A percentile compares a stretch with the other conserved stretches of the same genome.
These are phyloP conservation scores for Connochaetes taurinus DNA, from an alignment of 2,113 vertebrate species.

Conservation along the genomic window DNA sequence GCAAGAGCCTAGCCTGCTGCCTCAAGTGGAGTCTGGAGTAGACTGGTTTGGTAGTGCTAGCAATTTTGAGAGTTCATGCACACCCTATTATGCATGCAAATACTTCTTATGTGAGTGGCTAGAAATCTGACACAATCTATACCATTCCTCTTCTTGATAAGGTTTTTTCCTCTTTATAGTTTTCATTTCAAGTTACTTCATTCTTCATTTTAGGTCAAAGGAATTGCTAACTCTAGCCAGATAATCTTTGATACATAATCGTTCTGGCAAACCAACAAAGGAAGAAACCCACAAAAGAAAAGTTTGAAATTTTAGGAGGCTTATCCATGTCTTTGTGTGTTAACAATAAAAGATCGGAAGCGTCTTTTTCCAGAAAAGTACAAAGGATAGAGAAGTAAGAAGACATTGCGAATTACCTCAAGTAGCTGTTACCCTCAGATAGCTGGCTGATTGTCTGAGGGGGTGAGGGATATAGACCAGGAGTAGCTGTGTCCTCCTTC, in stretches of 20 bases:
- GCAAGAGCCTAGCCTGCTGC: not conserved
- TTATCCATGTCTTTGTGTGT: not conserved
- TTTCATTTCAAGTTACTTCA: not conserved
- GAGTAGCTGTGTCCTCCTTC: not conserved
- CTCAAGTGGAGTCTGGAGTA: rapidly evolving
- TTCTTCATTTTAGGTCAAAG: not conserved
- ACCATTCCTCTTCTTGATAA: not conserved
- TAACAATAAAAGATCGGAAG: not conserved
- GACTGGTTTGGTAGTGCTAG: not conserved
- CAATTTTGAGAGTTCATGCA: rapidly evolving
- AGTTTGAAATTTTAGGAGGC: not conserved
- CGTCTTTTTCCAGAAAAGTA: not conserved
- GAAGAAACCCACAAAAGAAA: not conserved
- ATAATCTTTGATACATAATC: not conserved
- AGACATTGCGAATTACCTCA: not conserved
- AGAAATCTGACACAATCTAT: not conserved
- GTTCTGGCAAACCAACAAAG: not conserved
- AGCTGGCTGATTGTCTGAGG: not conserved
- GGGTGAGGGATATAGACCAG: not conserved
- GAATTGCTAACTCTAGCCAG: not conserved
- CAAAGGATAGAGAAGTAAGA: not conserved
- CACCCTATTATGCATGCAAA: not conserved
- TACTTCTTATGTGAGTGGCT: not conserved
- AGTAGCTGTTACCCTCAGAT: not conserved
- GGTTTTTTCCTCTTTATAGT: not conserved